Conservation (phyloP, 2,888 invertebrate genomes). For the Protophormia terraenovae region DNA sequence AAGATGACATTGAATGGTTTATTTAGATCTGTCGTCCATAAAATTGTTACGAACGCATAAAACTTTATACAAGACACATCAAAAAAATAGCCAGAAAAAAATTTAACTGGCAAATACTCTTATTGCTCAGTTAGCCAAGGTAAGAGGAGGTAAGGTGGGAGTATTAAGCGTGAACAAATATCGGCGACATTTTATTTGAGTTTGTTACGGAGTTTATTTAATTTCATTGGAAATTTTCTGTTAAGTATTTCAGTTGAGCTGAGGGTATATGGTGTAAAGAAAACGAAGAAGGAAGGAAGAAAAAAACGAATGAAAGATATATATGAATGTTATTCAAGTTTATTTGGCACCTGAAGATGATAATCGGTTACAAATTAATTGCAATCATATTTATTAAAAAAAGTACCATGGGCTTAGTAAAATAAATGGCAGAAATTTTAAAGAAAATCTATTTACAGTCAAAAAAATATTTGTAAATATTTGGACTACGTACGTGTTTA, state of each 20-base stretch:
- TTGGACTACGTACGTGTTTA: no score
- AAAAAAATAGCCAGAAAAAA: neutral
- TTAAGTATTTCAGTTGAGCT: slow-evolving; percentile 29
- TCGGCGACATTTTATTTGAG: slow-evolving; percentile 63
- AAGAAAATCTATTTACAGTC: no score
- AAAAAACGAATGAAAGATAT: slow-evolving; percentile 59
- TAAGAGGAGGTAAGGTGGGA: neutral
- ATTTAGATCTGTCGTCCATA: slow-evolving; percentile 68
- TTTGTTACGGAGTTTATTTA: slow-evolving; percentile 22
- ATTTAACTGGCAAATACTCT: slow-evolving; percentile 28
- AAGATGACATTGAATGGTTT: slow-evolving; percentile 69
- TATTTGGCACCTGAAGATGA: slow-evolving; percentile 81
- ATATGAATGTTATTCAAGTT: slow-evolving; percentile 76
- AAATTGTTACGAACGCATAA: slow-evolving; percentile 67
- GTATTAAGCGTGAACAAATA: slow-evolving; percentile 62
- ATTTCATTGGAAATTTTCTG: slow-evolving; percentile 56
- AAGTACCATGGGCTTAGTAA: neutral
- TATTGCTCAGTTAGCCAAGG: neutral
- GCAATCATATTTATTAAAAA: slow-evolving; percentile 74
- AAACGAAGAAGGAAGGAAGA: no score
- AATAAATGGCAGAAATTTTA: neutral
- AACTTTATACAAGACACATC: slow-evolving; percentile 48
- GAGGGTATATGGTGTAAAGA: slow-evolving; percentile 2
- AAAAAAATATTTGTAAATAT: no score
- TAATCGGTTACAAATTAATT: slow-evolving; percentile 81